Percentiles rank a stretch among this genome's conserved stretches.
phyloP scores from a whole-genome alignment of 2,113 vertebrate genomes.

The Actenoides hombroni region DNA sequence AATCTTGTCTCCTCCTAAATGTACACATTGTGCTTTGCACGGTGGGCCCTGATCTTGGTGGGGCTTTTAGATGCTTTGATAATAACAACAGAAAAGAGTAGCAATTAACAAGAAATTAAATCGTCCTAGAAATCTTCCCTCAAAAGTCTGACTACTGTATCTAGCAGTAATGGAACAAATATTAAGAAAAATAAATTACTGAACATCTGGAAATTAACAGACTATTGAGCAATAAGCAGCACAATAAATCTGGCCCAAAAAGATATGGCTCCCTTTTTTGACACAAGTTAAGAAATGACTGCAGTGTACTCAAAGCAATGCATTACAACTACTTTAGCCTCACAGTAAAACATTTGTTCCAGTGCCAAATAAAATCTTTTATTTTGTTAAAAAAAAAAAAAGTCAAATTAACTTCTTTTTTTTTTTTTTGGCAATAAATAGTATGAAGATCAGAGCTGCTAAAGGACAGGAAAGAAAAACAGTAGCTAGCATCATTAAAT shows the following conservation, averaged over 20 bases:
- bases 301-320: neutral
- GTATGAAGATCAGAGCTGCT: neutral
- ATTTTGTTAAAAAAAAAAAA: too few species aligned
- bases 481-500: neutral
- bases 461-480: neutral
- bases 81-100: neutral
- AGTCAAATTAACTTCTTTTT: neutral
- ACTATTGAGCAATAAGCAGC: neutral
- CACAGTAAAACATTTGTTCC: neutral
- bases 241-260: neutral
- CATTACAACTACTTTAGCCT: neutral
- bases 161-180: neutral
- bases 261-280: neutral
- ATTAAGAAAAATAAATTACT: neutral
- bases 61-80: neutral
- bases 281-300: neutral
- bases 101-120: neutral
- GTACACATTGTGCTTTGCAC: neutral
- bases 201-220: constrained; percentile 17
- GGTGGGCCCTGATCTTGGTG: neutral
- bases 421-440: neutral
- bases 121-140: neutral
- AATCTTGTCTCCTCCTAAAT: neutral
- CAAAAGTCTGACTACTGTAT: neutral
- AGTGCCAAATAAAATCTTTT: neutral